Conservation (phyloP, 2,797 vertebrate species). For the Crocidura indochinensis region DNA sequence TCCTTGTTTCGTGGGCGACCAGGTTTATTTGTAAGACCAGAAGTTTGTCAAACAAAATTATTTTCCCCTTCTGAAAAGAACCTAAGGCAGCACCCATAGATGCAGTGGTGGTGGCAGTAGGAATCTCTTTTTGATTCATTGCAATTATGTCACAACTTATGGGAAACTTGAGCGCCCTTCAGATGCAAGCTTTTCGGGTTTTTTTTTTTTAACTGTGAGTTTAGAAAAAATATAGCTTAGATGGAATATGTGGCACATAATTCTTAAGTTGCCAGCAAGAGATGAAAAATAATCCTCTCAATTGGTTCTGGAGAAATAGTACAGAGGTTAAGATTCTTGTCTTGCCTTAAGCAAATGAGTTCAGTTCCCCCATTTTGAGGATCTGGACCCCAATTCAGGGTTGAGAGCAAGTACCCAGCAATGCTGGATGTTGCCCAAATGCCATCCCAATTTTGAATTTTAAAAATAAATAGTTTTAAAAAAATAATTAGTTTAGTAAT, state of each 20-base stretch:
- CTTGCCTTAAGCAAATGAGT: too few species aligned
- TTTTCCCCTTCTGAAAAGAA: background rate
- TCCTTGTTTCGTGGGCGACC: background rate
- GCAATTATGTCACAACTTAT: constrained; percentile 23
- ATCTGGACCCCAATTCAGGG: too few species aligned
- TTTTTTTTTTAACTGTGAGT: constrained; percentile 24
- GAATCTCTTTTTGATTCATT: constrained; percentile 33
- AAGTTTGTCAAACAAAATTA: constrained; percentile 7
- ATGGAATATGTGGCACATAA: background rate
- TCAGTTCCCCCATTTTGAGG: too few species aligned
- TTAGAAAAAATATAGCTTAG: background rate
- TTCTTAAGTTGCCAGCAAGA: background rate
- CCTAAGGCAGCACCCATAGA: constrained; percentile 12
- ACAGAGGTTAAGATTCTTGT: too few species aligned
- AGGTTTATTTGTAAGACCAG: background rate
- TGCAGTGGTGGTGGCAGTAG: background rate
- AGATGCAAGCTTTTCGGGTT: background rate
- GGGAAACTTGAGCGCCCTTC: background rate
- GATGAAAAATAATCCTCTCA: constrained; percentile 38
- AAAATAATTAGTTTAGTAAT: background rate
- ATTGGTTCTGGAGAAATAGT: background rate
- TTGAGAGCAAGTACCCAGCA: too few species aligned
- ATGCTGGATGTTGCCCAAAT: too few species aligned
- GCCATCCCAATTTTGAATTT: too few species aligned
- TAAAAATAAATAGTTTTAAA: too few species aligned